These are phyloP conservation scores for Leptobrachium leishanense DNA, from an alignment of 2,113 vertebrate genomes.

Conservation along the genomic window DNA sequence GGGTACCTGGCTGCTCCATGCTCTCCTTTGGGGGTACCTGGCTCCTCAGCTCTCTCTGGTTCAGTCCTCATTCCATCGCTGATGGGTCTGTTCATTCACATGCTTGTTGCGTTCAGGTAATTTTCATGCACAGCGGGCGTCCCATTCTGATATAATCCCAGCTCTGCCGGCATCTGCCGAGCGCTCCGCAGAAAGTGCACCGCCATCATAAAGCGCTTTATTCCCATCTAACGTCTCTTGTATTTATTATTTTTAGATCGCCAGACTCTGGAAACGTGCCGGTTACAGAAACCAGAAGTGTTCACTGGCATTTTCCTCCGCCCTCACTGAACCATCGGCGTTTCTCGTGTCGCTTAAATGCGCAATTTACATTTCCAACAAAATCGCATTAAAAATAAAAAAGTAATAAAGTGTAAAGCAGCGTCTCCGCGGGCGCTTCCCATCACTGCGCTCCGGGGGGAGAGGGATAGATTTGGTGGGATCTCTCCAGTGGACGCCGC, in stretches of 20 bases:
- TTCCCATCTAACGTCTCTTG: background rate
- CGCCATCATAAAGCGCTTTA: background rate
- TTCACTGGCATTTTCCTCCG: background rate
- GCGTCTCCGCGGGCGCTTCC: background rate
- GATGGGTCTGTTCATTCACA: background rate
- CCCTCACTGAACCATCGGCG: background rate
- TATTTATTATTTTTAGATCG: background rate
- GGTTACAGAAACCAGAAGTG: background rate
- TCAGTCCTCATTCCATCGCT: too few relatives aligned
- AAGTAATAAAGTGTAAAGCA: background rate
- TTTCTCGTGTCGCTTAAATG: conserved; percentile 6
- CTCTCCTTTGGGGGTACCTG: too few relatives aligned
- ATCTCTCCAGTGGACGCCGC: background rate
- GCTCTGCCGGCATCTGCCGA: background rate
- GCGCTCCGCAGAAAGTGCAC: background rate
- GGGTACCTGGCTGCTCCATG: too few relatives aligned
- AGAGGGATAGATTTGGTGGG: background rate
- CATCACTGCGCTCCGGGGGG: background rate
- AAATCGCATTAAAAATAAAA: conserved; percentile 15
- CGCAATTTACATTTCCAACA: conserved; percentile 9
- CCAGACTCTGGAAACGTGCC: background rate
- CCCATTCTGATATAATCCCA: background rate
- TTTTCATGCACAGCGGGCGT: background rate
- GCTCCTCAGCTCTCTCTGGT: too few relatives aligned
- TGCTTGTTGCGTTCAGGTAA: background rate